Conservation (phyloP, 2,113 vertebrate species). For the Haliaeetus leucogaster region DNA sequence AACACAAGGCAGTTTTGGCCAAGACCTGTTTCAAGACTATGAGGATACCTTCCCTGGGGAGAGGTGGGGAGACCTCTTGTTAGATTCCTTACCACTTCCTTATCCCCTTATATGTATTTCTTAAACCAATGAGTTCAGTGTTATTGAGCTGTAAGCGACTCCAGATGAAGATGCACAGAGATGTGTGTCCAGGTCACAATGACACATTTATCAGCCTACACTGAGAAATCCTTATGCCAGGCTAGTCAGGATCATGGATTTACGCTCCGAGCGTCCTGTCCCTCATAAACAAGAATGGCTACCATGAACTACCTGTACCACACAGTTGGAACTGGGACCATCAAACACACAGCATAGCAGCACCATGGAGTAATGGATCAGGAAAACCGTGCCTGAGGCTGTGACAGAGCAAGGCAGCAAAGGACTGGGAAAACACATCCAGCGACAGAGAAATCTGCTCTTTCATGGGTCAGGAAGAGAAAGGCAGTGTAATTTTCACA, state of each 20-base stretch:
- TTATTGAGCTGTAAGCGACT: not conserved
- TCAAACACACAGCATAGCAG: not conserved
- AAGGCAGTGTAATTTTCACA: not conserved
- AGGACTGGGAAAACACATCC: not conserved
- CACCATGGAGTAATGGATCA: not conserved
- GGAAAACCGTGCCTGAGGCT: not conserved
- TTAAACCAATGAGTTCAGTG: not conserved
- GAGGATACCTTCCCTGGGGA: not conserved
- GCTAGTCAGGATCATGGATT: not conserved
- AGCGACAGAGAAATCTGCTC: not conserved
- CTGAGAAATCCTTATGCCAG: not conserved
- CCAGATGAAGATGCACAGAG: not conserved
- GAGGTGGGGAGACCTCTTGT: not conserved
- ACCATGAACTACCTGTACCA: not conserved
- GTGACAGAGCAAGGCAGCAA: not conserved
- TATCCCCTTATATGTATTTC: not conserved
- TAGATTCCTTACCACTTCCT: not conserved
- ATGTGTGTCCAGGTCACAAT: fast-evolving
- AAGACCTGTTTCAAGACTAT: not conserved
- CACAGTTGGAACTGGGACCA: not conserved
- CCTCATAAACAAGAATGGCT: not conserved
- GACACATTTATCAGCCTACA: not conserved
- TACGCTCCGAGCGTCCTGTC: not conserved
- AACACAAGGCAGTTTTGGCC: not conserved
- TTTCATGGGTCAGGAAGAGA: not conserved